These are phyloP conservation scores for Drosophila pruinosa DNA, from an alignment of 1,140 invertebrate species.

Conservation along the genomic window DNA sequence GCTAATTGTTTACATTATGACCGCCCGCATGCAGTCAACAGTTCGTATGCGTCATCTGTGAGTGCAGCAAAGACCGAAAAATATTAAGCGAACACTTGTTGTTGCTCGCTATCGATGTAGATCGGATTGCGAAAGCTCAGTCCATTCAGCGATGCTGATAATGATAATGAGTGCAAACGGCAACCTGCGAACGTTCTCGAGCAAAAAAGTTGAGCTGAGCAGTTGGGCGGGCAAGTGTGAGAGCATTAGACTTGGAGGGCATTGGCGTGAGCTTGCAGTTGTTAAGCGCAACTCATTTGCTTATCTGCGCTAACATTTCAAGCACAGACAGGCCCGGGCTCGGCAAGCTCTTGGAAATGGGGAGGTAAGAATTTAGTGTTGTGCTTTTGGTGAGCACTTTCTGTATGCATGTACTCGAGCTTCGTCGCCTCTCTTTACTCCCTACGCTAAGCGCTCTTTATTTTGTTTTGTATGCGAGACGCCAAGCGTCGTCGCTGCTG, in stretches of 20 bases:
- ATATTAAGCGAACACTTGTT: conserved; percentile 34
- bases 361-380: conserved; percentile 27
- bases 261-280: neutral
- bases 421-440: conserved; percentile 2
- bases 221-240: neutral
- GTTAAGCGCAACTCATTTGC: conserved; percentile 15
- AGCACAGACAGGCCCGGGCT: neutral
- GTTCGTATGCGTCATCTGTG: conserved; percentile 39
- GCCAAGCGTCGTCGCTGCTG: conserved; percentile 27
- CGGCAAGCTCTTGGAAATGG: neutral
- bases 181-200: conserved; percentile 6
- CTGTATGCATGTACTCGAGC: conserved; percentile 11
- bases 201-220: neutral
- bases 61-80: conserved; percentile 1
- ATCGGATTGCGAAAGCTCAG: conserved; percentile 42
- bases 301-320: conserved; percentile 30
- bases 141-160: conserved; percentile 40
- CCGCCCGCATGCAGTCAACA: neutral
- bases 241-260: neutral
- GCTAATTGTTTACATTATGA: conserved; percentile 37
- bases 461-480: conserved; percentile 37
- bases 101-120: conserved; percentile 19
- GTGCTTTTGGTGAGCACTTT: conserved; percentile 36
- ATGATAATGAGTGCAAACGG: conserved; percentile 15
- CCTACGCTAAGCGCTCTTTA: conserved; percentile 3